These are phyloP conservation scores for Tenualosa thibaudeaui DNA, from an alignment of 2,797 vertebrate species.

Conservation along the genomic window DNA sequence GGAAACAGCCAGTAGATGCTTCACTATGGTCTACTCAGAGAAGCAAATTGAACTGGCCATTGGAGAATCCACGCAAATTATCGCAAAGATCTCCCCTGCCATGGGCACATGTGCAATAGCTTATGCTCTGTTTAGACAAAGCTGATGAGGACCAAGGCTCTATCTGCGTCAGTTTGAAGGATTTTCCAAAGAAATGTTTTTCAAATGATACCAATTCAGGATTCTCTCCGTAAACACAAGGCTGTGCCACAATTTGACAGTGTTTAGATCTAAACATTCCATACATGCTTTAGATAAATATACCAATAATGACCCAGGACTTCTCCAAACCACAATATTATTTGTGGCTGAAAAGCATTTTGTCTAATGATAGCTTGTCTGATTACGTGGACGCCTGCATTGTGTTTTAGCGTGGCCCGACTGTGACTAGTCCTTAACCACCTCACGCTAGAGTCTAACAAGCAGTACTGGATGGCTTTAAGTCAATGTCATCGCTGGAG, in stretches of 20 bases:
- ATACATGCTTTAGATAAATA: not conserved
- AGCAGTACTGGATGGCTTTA: not conserved
- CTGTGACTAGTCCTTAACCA: not conserved
- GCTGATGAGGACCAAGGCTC: not conserved
- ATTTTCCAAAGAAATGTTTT: not conserved
- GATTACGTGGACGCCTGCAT: not conserved
- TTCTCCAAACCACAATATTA: not conserved
- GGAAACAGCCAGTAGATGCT: not conserved
- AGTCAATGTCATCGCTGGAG: no score
- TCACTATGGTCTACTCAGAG: not conserved
- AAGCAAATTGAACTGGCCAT: not conserved
- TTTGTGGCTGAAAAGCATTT: not conserved
- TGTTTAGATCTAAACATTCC: conserved; percentile 7
- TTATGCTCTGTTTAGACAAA: not conserved
- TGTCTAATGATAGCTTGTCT: not conserved
- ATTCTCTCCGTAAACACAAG: not conserved
- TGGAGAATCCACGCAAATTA: not conserved
- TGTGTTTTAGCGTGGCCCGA: not conserved
- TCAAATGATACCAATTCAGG: not conserved
- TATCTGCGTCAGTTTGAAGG: not conserved
- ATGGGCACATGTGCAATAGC: not conserved
- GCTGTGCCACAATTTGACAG: not conserved
- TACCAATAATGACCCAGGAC: not conserved
- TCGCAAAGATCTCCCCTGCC: not conserved
- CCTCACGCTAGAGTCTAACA: not conserved